These are phyloP conservation scores for Oenanthe oenanthe DNA, from an alignment of 2,113 vertebrate genomes.

Conservation along the genomic window DNA sequence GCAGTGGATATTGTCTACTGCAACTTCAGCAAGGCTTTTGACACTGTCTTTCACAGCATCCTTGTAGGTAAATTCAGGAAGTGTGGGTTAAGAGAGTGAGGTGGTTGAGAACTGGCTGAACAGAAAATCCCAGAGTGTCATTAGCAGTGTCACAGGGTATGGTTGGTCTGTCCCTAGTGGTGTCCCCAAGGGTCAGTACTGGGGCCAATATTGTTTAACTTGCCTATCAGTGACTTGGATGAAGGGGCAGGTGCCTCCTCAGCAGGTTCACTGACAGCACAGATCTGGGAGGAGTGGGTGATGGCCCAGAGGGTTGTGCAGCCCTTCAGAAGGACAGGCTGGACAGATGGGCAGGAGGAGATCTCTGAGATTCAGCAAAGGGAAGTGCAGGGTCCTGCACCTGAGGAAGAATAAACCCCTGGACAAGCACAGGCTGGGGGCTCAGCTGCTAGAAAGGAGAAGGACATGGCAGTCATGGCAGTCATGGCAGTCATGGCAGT, in stretches of 20 bases:
- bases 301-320: neutral
- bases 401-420: neutral
- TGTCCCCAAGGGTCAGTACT: neutral
- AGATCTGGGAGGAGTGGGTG: neutral
- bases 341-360: neutral
- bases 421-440: neutral
- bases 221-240: too few species aligned
- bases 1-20: neutral
- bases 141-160: neutral
- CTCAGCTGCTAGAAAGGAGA: neutral
- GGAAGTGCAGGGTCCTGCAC: neutral
- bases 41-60: neutral
- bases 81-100: neutral
- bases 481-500: too few species aligned
- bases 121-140: fast-evolving
- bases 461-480: neutral
- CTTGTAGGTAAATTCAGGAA: neutral
- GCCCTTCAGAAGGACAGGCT: neutral
- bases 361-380: too few species aligned
- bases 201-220: neutral
- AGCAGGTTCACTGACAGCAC: neutral
- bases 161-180: fast-evolving
- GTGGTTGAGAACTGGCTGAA: neutral
- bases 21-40: neutral
- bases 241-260: neutral